Percentiles rank a stretch among this genome's conserved stretches.
phyloP scores from a whole-genome alignment of 2,797 vertebrate genomes.

The Lutjanus argentimaculatus region DNA sequence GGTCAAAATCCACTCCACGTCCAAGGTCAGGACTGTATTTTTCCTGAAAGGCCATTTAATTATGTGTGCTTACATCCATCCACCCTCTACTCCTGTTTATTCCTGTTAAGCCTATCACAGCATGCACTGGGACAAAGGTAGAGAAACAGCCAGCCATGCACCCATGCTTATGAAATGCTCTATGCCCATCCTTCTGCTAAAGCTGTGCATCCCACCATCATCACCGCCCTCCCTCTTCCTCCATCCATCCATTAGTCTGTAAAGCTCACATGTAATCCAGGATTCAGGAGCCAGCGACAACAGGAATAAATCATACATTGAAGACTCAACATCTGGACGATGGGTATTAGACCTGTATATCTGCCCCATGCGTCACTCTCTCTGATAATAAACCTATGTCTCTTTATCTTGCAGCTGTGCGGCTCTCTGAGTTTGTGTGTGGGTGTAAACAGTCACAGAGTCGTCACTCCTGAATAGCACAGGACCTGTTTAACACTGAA shows the following conservation, averaged over 20 bases:
- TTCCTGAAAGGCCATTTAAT: neutral
- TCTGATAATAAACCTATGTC: conserved; percentile 30
- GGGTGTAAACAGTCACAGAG: neutral
- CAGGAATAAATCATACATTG: conserved; percentile 17
- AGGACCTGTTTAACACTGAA: neutral
- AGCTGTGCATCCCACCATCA: neutral
- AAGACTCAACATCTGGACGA: conserved; percentile 42
- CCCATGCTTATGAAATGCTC: neutral
- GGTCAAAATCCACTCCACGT: neutral
- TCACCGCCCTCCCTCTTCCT: neutral
- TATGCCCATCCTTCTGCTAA: neutral
- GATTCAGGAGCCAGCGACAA: neutral
- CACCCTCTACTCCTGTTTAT: neutral
- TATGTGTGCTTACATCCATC: neutral
- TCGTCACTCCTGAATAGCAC: neutral
- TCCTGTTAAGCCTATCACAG: neutral
- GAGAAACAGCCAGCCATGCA: no score
- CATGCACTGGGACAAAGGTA: neutral
- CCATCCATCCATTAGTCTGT: conserved; percentile 7
- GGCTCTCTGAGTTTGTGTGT: neutral
- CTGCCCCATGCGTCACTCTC: neutral
- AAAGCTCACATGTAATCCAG: conserved; percentile 45
- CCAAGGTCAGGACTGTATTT: neutral
- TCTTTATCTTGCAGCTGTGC: conserved; percentile 5
- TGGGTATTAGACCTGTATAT: conserved; percentile 18